Evolutionary conservation across 2,113 vertebrate species (phyloP).

Genomic region (Indicator maculatus): DNA sequence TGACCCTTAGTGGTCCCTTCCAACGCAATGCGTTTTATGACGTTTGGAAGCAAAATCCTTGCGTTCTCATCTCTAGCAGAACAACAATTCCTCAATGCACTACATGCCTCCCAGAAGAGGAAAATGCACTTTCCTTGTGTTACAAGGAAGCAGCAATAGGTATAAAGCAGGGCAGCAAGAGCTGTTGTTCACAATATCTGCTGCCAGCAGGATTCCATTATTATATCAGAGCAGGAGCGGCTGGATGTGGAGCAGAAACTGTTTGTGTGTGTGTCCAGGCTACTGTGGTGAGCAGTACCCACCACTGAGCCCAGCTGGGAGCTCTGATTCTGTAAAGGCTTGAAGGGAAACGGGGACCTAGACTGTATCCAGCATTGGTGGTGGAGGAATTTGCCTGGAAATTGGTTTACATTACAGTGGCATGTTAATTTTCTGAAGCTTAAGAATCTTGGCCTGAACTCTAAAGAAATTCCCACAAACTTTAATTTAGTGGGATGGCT

Average conservation of each 20-base stretch:
- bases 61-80: background rate
- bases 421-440: background rate
- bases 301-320: background rate
- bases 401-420: background rate
- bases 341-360: background rate
- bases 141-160: background rate
- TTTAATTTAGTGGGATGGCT: conserved; percentile 17
- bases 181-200: background rate
- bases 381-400: background rate
- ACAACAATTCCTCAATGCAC: background rate
- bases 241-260: background rate
- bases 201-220: background rate
- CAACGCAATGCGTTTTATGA: too few relatives aligned
- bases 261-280: background rate
- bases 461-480: background rate
- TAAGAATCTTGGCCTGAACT: conserved; percentile 9
- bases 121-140: background rate
- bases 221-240: background rate
- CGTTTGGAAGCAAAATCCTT: accelerated
- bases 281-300: background rate
- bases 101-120: background rate
- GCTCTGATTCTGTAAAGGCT: background rate
- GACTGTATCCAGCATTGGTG: background rate
- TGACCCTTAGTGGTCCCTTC: too few relatives aligned
- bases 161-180: background rate